These are phyloP conservation scores for Meiosimyza decipiens DNA, from an alignment of 2,888 invertebrate species.

Conservation along the genomic window DNA sequence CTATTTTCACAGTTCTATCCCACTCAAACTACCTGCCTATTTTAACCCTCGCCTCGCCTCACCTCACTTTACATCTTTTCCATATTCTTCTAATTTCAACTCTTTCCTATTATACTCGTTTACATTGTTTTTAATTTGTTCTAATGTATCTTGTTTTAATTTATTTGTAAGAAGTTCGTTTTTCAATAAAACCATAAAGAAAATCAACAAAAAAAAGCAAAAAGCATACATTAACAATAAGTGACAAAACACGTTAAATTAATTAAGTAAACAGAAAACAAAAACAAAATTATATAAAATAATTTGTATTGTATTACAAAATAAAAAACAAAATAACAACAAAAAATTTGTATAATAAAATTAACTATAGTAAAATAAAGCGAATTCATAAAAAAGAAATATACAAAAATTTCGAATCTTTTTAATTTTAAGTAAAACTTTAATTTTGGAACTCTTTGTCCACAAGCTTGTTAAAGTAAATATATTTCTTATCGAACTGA, in stretches of 20 bases:
- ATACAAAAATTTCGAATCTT: not conserved
- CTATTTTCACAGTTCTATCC: not conserved
- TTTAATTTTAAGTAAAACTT: no score
- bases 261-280: conserved; percentile 49
- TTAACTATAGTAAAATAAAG: conserved; percentile 60
- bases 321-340: conserved; percentile 50
- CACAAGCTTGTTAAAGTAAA: no score
- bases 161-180: conserved; percentile 31
- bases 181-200: conserved; percentile 15
- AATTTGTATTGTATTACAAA: conserved; percentile 61
- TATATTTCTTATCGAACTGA: no score
- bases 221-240: conserved; percentile 45
- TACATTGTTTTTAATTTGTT: conserved; percentile 20
- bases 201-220: conserved; percentile 33
- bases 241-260: conserved; percentile 56
- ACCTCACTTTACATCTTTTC: not conserved
- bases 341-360: conserved; percentile 63
- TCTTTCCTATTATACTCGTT: conserved; percentile 34
- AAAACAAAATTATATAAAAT: conserved; percentile 50
- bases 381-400: conserved; percentile 46
- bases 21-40: not conserved
- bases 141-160: conserved; percentile 30
- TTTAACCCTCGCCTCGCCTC: not conserved
- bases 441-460: no score
- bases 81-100: not conserved